Evolutionary conservation across 30 jellyfish, hydroid and myxozoan genomes (phyloP).

Genomic region (Turritopsis dohrnii): DNA sequence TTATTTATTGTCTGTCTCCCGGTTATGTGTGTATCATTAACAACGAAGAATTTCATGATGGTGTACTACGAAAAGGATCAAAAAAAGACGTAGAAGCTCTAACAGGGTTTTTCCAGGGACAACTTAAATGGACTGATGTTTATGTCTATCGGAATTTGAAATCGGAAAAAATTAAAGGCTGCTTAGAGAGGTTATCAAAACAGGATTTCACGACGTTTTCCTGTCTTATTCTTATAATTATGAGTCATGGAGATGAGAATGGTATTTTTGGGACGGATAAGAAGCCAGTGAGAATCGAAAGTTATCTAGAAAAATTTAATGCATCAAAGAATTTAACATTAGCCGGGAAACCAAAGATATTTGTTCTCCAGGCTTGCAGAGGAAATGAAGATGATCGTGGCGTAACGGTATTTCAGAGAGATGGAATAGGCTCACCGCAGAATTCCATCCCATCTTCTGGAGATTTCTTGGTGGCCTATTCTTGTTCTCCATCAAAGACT

Average conservation of each 20-base stretch:
- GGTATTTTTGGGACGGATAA: slow-evolving; percentile 59
- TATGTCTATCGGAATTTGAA: neutral
- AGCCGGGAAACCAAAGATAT: slow-evolving; percentile 51
- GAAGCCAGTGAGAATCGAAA: slow-evolving; percentile 18
- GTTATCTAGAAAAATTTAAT: slow-evolving; percentile 29
- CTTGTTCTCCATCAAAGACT: slow-evolving; percentile 31
- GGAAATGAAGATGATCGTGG: slow-evolving; percentile 57
- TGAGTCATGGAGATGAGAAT: slow-evolving; percentile 52
- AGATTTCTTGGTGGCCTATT: slow-evolving; percentile 62
- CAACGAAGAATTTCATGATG: neutral
- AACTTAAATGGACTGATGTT: slow-evolving; percentile 30
- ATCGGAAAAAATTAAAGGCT: neutral
- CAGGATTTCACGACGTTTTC: neutral
- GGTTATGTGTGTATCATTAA: slow-evolving; percentile 2
- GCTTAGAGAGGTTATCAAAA: neutral
- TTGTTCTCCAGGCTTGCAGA: slow-evolving; percentile 76
- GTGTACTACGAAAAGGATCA: slow-evolving; percentile 31
- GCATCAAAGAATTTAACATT: slow-evolving; percentile 45
- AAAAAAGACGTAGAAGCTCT: slow-evolving; percentile 40
- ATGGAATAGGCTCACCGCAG: neutral
- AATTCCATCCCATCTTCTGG: slow-evolving; percentile 35
- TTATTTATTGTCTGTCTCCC: neutral
- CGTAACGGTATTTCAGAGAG: neutral
- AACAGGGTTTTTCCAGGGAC: slow-evolving; percentile 18
- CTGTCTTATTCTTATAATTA: slow-evolving; percentile 20